Evolutionary conservation across 1,140 invertebrate genomes (phyloP).

Genomic region (Ridgeia piscesae): DNA sequence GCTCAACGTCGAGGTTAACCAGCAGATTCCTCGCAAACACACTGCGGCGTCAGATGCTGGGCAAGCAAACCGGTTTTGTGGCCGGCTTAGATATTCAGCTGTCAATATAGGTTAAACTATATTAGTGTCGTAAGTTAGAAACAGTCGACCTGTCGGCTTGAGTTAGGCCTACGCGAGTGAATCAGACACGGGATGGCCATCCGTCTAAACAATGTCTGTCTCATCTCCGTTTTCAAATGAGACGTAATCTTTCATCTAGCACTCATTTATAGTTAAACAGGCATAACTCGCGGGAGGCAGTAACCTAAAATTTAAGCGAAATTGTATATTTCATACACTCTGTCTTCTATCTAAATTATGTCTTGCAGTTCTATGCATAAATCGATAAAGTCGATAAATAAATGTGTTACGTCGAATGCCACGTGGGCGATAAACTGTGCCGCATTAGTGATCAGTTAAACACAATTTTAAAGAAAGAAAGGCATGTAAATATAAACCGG

Average conservation of each 20-base stretch:
- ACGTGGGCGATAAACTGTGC: too few relatives aligned
- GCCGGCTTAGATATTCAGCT: not conserved
- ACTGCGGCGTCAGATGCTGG: not conserved
- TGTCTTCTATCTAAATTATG: too few relatives aligned
- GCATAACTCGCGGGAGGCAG: too few relatives aligned
- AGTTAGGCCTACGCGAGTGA: not conserved
- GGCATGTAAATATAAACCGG: too few relatives aligned
- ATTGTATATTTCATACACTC: too few relatives aligned
- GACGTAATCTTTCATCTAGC: not conserved
- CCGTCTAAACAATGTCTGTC: not conserved
- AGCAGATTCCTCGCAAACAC: not conserved
- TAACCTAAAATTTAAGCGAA: too few relatives aligned
- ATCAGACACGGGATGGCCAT: not conserved
- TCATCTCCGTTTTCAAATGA: not conserved
- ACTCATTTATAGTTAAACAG: not conserved
- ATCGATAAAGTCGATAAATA: too few relatives aligned
- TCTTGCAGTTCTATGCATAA: too few relatives aligned
- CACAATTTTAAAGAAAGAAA: too few relatives aligned
- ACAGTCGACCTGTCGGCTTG: not conserved
- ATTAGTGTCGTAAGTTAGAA: not conserved
- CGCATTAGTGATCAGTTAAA: too few relatives aligned
- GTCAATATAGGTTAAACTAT: not conserved
- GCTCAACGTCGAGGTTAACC: not conserved
- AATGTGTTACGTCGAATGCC: too few relatives aligned
- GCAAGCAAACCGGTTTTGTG: not conserved